These are phyloP conservation scores for Polydesmus complanatus DNA, from an alignment of 2,888 invertebrate genomes.

Conservation along the genomic window DNA sequence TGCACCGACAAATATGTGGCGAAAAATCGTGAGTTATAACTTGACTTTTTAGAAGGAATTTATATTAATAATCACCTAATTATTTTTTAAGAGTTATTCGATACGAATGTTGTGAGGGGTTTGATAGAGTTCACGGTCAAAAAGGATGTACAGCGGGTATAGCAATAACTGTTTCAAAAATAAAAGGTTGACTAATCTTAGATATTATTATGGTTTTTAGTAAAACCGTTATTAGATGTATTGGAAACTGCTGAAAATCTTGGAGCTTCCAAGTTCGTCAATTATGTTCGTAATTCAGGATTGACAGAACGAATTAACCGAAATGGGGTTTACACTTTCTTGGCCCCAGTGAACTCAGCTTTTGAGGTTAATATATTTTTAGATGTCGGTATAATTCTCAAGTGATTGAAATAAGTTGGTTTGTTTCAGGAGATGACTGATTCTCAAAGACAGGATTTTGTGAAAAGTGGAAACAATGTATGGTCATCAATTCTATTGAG, in stretches of 20 bases:
- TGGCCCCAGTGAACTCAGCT: slow-evolving; percentile 37
- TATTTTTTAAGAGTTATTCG: slow-evolving; percentile 29
- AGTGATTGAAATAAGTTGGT: not conserved
- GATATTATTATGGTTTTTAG: too few relatives aligned
- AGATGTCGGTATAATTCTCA: not conserved
- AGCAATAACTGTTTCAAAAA: slow-evolving; percentile 5
- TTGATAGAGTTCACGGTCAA: slow-evolving; percentile 32
- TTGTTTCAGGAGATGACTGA: slow-evolving; percentile 18
- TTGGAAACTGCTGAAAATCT: slow-evolving; percentile 35
- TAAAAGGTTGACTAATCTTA: not conserved
- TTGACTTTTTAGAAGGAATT: not conserved
- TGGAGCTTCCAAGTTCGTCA: slow-evolving; percentile 35
- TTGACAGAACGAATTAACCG: slow-evolving; percentile 30
- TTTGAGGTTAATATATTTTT: too few relatives aligned
- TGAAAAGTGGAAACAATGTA: slow-evolving; percentile 23
- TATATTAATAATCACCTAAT: too few relatives aligned
- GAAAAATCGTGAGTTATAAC: slow-evolving; percentile 29
- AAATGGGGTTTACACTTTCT: slow-evolving; percentile 35
- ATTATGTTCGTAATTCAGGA: slow-evolving; percentile 33
- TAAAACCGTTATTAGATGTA: slow-evolving; percentile 35
- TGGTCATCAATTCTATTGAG: slow-evolving; percentile 31
- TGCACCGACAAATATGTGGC: slow-evolving; percentile 32
- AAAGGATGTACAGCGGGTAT: slow-evolving; percentile 38
- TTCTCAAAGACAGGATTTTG: slow-evolving; percentile 24
- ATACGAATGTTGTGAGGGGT: slow-evolving; percentile 41